Percentiles rank a stretch among this genome's conserved stretches.
Evolutionary conservation across 2,113 vertebrate genomes (phyloP).

Genomic region (Motacilla tschutschensis): DNA sequence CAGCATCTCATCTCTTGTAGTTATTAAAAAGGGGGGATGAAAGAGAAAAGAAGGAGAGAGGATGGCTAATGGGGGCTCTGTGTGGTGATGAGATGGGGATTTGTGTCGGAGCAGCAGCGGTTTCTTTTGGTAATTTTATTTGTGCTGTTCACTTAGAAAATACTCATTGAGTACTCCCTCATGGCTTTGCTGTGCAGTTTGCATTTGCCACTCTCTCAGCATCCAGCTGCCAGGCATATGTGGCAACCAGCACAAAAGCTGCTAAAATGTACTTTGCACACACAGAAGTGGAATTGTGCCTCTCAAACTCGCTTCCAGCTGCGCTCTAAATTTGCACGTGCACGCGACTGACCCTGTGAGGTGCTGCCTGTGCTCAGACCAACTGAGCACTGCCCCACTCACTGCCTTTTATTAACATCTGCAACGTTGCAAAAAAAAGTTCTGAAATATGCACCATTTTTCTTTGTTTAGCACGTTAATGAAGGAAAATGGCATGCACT

Average conservation of each 20-base stretch:
- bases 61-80: neutral
- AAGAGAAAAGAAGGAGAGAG: neutral
- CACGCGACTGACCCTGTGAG: rapidly evolving
- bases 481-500: neutral
- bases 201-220: neutral
- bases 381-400: neutral
- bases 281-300: neutral
- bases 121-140: neutral
- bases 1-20: neutral
- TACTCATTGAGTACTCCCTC: neutral
- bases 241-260: neutral
- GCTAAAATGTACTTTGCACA: neutral
- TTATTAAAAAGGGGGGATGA: slow-evolving; percentile 13
- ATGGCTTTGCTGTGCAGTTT: neutral
- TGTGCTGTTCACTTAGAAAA: slow-evolving; percentile 4
- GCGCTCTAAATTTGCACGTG: rapidly evolving
- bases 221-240: slow-evolving; percentile 32
- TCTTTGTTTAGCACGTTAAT: neutral
- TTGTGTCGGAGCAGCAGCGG: neutral
- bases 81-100: neutral
- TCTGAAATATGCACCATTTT: neutral
- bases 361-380: neutral
- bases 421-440: neutral
- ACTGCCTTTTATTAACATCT: neutral
- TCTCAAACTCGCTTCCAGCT: neutral